Evolutionary conservation across 2,888 invertebrate species (phyloP), one percentile per base, ranked within the genome.

Genomic region (Hipparchia semele): DNA sequence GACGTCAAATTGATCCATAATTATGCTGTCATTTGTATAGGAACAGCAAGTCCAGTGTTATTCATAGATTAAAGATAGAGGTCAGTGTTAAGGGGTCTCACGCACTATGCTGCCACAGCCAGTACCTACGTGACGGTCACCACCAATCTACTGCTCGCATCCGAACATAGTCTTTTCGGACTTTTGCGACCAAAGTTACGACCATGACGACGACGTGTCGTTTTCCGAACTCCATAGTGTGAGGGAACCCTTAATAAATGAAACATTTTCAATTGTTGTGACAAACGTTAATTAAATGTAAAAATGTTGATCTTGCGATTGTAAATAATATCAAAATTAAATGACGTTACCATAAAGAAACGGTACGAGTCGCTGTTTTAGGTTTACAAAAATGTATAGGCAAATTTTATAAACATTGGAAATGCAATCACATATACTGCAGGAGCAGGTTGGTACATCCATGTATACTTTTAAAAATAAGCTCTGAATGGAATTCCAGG

Each of bases 171-270:
- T 23, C 23, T 23, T 23, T 23, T 23, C 23, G 23, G 23, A 23
- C 5, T 64, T 23, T 65, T 68, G 65, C 71, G 49, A n/a, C 9
- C 33, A 23, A 12, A 70, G 5, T 62, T 49, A 8, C 8, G 23
- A 23, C 23, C 23, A 23, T 23, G 23, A 23, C 23, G 23, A 23
- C 23, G 23, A 23, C 23, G 23, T 23, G 23, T 23, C 23, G 23
- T 23, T 23, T 23, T 23, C 23, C 23, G 0, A 23, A 23, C 23
- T 0, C 23, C 23, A 23, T 23, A 23, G 23, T 23, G 23, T 23
- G 23, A 23, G 23, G 23, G 23, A 23, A 23, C 0, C 23, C 23
- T 23, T 23, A 23, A 23, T 23, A 23, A 9, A 56, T 58, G 9
- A 23, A 64, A 33, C 23, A 23, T 23, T 62, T 9, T 51, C 33